Evolutionary conservation across 1,140 invertebrate species (phyloP).

Genomic region (Maniola jurtina): DNA sequence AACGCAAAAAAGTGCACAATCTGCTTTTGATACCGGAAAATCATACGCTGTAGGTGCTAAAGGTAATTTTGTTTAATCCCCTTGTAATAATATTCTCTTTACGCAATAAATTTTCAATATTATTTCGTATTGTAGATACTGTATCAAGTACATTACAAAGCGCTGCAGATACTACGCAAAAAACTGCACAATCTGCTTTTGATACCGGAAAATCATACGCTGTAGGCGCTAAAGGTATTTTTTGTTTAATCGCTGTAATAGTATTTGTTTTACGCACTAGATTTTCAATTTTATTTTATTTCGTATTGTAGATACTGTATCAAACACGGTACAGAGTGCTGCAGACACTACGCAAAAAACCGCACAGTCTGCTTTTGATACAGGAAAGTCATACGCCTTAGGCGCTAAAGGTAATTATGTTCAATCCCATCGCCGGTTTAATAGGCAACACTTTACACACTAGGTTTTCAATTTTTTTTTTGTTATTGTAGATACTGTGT

Average conservation of each 20-base stretch:
- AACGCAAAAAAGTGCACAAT: conserved; percentile 44
- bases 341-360: conserved; percentile 46
- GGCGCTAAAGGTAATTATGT: conserved; percentile 18
- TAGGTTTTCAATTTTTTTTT: neutral
- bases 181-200: conserved; percentile 39
- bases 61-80: conserved; percentile 31
- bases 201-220: conserved; percentile 45
- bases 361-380: conserved; percentile 10
- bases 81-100: neutral
- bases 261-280: neutral
- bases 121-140: conserved; percentile 39
- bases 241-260: neutral
- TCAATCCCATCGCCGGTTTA: neutral
- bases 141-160: conserved; percentile 44
- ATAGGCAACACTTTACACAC: no score
- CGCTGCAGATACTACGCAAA: conserved; percentile 48
- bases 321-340: conserved; percentile 36
- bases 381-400: conserved; percentile 11
- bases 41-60: conserved; percentile 43
- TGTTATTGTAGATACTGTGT: conserved; percentile 50
- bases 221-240: conserved; percentile 47
- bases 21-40: conserved; percentile 44
- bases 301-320: conserved; percentile 20
- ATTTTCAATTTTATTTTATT: neutral
- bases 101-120: no score